phyloP scores from a whole-genome alignment of 2,888 invertebrate genomes.

The Campoletis raptor region DNA sequence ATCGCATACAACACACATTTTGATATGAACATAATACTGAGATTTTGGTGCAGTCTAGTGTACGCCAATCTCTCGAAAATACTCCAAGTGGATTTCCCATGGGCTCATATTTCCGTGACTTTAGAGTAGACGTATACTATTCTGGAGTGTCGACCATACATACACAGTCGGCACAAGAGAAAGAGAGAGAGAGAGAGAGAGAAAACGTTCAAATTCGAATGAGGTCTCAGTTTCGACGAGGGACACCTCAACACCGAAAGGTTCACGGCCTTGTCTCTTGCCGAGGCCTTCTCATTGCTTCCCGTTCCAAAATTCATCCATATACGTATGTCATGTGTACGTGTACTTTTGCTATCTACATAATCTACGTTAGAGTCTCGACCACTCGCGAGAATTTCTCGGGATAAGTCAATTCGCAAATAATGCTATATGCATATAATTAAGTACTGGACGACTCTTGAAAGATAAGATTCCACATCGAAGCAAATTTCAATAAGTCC shows the following conservation, averaged over 20 bases:
- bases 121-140: constrained; percentile 23
- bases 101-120: constrained; percentile 61
- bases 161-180: neutral
- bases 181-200: neutral
- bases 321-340: constrained; percentile 19
- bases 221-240: constrained; percentile 60
- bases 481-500: neutral
- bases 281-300: constrained; percentile 32
- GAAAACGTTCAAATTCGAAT: constrained; percentile 61
- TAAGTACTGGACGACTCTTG: neutral
- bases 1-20: neutral
- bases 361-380: constrained; percentile 52
- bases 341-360: constrained; percentile 48
- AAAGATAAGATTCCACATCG: neutral
- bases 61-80: constrained; percentile 53
- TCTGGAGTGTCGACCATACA: neutral
- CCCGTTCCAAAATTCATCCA: constrained; percentile 31
- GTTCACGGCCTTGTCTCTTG: constrained; percentile 17
- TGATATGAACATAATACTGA: constrained; percentile 4
- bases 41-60: constrained; percentile 40
- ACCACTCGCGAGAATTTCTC: constrained; percentile 46
- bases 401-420: constrained; percentile 45
- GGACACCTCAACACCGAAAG: constrained; percentile 26
- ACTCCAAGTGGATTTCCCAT: constrained; percentile 52
- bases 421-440: neutral